Base-by-base conservation (phyloP, 2,888 invertebrate genomes). In the Leucozona laternaria region DNA sequence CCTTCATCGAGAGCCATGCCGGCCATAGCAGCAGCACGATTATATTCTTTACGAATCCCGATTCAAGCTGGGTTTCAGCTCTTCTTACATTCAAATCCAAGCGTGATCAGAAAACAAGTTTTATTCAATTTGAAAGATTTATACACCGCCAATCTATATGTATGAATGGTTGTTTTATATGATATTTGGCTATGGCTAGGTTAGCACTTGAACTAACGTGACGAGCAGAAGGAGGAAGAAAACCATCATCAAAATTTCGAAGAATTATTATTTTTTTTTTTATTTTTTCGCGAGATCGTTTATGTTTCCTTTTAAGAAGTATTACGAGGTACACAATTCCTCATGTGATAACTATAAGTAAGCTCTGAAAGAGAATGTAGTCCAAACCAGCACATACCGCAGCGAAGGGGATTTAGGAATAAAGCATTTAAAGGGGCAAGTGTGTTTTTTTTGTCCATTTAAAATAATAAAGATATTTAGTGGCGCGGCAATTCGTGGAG, bases 281-380 rank as follows among this genome's bases (percentile, higher is more conserved):
- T 34, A 28, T 53, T 72, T 45, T 34, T 45, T 45, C 31, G 72
- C 55, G 55, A 75, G 55, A 79, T 83, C 68, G 75, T 55, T 55
- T 75, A 57, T 60, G 58, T 62, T 73, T 57, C 68, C 72, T 62
- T 72, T 72, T 50, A 66, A 75, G 73, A 64, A 17, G 73, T 60
- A 55, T 55, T 55, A 71, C 62, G 75, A 53, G 15, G 72, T 13
- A 48, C 28, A 45, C 73, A 79, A 73, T 73, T 28, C 72, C 68
- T 73, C 70, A 80, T 76, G 43, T 71, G 80, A 76, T 79, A 60
- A 72, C 70, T 66, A n/a, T n/a, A 84, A 71, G 70, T 71, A 64
- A 80, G 84, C 70, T 76, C 50, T 48, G 58, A 70, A 84, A 80
- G 84, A 84, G 80, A 84, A 84, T 84, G 84, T 80, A 76, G 71